Evolutionary conservation across 2,797 vertebrate genomes (phyloP), one percentile per base, ranked within the genome.

Genomic region (Scyliorhinus canicula): DNA sequence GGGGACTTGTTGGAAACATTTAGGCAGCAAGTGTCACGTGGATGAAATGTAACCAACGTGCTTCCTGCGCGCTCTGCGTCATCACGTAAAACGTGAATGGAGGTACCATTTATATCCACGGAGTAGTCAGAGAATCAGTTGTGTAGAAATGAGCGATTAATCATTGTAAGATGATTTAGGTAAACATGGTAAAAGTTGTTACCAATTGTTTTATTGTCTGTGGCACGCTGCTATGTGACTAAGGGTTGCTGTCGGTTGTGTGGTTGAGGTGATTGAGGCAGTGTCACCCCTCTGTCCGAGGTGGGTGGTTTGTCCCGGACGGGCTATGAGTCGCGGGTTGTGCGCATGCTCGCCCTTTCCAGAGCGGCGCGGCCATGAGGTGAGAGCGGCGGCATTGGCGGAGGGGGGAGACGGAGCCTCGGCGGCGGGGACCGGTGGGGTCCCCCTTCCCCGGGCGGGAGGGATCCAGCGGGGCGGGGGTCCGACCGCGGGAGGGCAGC

Each of bases 161-260:
- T 4, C 21, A 0, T 44, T 16, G 12, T 21, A n/a, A 12, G 40
- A 24, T 40, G 16, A 44, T 6, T 44, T 1, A 2, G 47, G 7
- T 21, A 44, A 82, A 6, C 12, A 21, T 19, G 9, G 7, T 74
- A 74, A 35, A 31, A 2, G 9, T 74, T n/a, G n/a, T 35, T 35
- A 0, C 11, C 8, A 35, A 0, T 0, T 19, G 4, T 0, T 16
- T 21, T 19, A 1, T 21, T 21, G 16, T 79, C 1, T 0, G 0
- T 44, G 19, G 0, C 4, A 8, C 24, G 85, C 31, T 16, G 31
- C 1, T 35, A 4, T 60, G 2, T 35, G 55, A 4, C 21, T 1
- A n/a, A 14, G 55, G 31, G 55, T 12, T 60, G 31, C 21, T 26
- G 1, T 1, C 7, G 12, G 14, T 14, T 12, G 12, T n/a, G 31